Evolutionary conservation across 2,888 invertebrate genomes (phyloP), one percentile per base, ranked within the genome.

Genomic region (Chrysolina haemoptera): DNA sequence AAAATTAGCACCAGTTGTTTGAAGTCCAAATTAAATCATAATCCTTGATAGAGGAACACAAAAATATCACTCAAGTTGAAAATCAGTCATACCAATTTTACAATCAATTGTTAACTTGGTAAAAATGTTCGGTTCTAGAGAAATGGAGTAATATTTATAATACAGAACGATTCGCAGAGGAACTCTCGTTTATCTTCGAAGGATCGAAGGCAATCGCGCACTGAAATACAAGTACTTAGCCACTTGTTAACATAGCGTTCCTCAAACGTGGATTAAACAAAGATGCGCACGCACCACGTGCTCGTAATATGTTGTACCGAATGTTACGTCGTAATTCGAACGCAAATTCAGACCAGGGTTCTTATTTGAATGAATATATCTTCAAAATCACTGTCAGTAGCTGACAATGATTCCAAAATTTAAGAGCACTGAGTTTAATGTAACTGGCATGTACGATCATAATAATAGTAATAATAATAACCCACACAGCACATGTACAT

Each of bases 221-320:
- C 78, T 81, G 80, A 79, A 41, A 71, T 77, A 77, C 69, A 62
- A 74, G 76, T 78, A 74, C 78, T 76, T 53, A 53, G 35, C 66
- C 75, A 75, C 76, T 79, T 74, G 78, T 78, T 68, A 75, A 73
- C 55, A 75, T 79, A 76, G 76, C 77, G 74, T 71, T 73, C 16
- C 66, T 65, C 53, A 70, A 73, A 71, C 71, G 75, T 66, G 70
- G 71, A 73, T 77, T 71, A 76, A 71, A 70, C 68, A 70, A 62
- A 67, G 59, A 41, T 81, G 82, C 80, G 80, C 79, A 75, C 82
- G 82, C 82, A 81, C 80, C 81, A 82, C 78, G 82, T 82, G 82
- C 68, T 73, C 48, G 16, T 74, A 67, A 53, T 46, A 66, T 50
- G 16, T 73, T 68, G 50, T 35, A 68, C 74, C 68, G 70, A 71